These are phyloP conservation scores for Ornithoptera priamus DNA, from an alignment of 2,888 invertebrate genomes.

Conservation along the genomic window DNA sequence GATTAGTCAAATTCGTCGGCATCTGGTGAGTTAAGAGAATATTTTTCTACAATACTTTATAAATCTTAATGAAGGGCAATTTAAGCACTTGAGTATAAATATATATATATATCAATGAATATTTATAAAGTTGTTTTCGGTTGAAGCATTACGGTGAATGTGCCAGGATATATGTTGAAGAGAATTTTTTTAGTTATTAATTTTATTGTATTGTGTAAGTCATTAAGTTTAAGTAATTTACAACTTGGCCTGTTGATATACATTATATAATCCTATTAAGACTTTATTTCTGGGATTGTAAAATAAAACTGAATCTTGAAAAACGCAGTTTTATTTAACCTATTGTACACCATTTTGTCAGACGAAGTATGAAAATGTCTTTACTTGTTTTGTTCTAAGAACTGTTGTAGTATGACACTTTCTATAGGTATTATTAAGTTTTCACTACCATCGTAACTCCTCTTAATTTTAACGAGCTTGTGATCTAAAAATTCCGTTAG, in stretches of 20 bases:
- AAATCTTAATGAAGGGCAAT: constrained; percentile 65
- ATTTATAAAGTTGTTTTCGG: constrained; percentile 62
- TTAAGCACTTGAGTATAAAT: constrained; percentile 62
- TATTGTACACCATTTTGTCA: neutral
- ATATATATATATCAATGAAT: constrained; percentile 55
- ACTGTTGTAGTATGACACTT: constrained; percentile 86
- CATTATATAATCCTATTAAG: constrained; percentile 79
- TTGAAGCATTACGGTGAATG: constrained; percentile 74
- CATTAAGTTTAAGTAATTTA: constrained; percentile 81
- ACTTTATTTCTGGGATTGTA: constrained; percentile 80
- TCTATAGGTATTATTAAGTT: constrained; percentile 90
- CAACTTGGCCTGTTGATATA: constrained; percentile 80
- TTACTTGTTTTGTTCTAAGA: constrained; percentile 80
- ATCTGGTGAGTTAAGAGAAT: constrained; percentile 71
- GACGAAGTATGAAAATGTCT: neutral
- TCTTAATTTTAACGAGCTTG: constrained; percentile 90
- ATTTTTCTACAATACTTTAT: constrained; percentile 79
- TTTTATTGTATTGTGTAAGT: constrained; percentile 80
- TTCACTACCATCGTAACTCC: constrained; percentile 90
- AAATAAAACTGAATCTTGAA: constrained; percentile 72
- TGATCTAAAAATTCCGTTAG: constrained; percentile 98
- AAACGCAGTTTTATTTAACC: constrained; percentile 48
- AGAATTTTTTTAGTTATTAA: constrained; percentile 77
- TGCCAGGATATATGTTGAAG: constrained; percentile 76
- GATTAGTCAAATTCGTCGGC: constrained; percentile 64